Conservation (phyloP, 2,113 vertebrate species). For the Chloebia gouldiae region DNA sequence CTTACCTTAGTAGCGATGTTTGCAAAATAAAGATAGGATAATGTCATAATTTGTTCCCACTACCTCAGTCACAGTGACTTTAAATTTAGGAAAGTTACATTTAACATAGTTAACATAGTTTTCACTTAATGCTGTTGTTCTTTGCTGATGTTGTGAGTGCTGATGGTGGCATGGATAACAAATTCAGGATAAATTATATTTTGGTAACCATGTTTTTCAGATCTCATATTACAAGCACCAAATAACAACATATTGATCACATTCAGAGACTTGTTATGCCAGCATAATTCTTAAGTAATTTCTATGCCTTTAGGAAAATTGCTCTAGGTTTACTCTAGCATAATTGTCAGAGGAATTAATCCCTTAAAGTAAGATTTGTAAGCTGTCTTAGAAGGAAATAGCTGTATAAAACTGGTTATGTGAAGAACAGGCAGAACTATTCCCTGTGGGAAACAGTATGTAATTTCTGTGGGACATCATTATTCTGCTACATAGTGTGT, state of each 20-base stretch:
- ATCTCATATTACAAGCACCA: neutral
- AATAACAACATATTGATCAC: neutral
- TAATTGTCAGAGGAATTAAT: neutral
- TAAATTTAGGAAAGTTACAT: neutral
- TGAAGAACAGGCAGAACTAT: slow-evolving; percentile 26
- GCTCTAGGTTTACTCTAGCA: neutral
- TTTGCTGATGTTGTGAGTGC: neutral
- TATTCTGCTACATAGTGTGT: slow-evolving; percentile 44
- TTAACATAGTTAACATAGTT: neutral
- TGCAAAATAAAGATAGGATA: neutral
- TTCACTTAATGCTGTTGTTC: neutral
- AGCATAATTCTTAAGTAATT: neutral
- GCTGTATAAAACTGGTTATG: slow-evolving; percentile 17
- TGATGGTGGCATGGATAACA: neutral
- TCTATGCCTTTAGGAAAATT: neutral
- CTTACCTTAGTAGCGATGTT: neutral
- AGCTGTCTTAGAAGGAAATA: slow-evolving; percentile 1
- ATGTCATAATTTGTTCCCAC: neutral
- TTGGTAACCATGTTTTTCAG: neutral
- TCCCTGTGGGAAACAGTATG: slow-evolving; percentile 23
- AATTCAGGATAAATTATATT: neutral
- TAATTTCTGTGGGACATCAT: slow-evolving; percentile 58
- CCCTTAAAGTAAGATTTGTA: neutral
- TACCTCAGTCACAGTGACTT: neutral
- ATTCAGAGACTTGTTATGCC: neutral